These are phyloP conservation scores for Drosophila santomea DNA, from an alignment of 1,140 invertebrate genomes.

Conservation along the genomic window DNA sequence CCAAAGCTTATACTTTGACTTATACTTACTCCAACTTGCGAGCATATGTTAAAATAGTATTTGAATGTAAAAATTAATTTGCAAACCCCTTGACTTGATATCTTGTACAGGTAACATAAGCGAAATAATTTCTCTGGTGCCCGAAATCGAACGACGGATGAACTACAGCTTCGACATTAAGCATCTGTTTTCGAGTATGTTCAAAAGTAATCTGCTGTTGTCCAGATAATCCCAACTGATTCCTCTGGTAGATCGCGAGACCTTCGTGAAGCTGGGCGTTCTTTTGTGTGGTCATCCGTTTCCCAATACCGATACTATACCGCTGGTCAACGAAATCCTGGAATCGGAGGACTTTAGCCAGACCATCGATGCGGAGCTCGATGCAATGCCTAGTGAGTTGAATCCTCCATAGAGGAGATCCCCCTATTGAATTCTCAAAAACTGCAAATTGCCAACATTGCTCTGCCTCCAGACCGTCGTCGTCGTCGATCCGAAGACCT, in stretches of 20 bases:
- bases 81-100: background rate
- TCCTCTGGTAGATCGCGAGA: constrained; percentile 62
- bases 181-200: constrained; percentile 75
- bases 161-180: constrained; percentile 82
- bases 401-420: background rate
- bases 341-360: constrained; percentile 86
- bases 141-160: constrained; percentile 71
- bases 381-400: constrained; percentile 87
- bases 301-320: constrained; percentile 78
- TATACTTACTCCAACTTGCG: too few relatives aligned
- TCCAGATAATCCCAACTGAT: background rate
- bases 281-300: constrained; percentile 88
- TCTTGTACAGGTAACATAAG: constrained; percentile 60
- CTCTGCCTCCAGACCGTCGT: constrained; percentile 33
- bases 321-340: constrained; percentile 85
- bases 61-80: too few relatives aligned
- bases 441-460: constrained; percentile 13
- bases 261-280: constrained; percentile 85
- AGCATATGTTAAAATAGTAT: too few relatives aligned
- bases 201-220: background rate
- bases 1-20: too few relatives aligned
- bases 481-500: constrained; percentile 11
- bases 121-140: constrained; percentile 65
- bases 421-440: too few relatives aligned
- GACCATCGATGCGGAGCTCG: constrained; percentile 84